phyloP scores from a whole-genome alignment of 2,113 vertebrate species.

The Pelobates fuscus region DNA sequence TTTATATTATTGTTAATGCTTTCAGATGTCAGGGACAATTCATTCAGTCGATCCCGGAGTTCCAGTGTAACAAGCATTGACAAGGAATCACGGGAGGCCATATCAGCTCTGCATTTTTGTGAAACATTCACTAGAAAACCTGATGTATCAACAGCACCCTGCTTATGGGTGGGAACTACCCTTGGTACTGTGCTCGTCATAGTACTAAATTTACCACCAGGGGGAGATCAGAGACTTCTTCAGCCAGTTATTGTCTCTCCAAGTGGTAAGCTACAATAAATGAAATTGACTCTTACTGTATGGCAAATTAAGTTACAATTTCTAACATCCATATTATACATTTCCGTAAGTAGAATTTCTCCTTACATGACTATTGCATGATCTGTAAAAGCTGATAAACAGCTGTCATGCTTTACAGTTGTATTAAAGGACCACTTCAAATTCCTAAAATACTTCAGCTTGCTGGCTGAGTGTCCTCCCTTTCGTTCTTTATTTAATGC shows the following conservation, averaged over 20 bases:
- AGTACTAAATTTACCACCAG: conserved; percentile 84
- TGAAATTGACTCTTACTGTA: too few relatives aligned
- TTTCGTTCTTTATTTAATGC: too few relatives aligned
- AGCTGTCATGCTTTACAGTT: too few relatives aligned
- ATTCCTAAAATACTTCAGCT: too few relatives aligned
- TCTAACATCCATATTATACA: too few relatives aligned
- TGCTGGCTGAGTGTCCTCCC: too few relatives aligned
- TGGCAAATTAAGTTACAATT: too few relatives aligned
- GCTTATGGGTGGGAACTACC: conserved; percentile 91
- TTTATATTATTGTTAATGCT: conserved; percentile 50
- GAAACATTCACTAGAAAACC: conserved; percentile 89
- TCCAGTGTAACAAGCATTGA: conserved; percentile 98
- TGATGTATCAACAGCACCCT: conserved; percentile 79
- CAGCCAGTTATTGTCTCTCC: conserved; percentile 94
- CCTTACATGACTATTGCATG: too few relatives aligned
- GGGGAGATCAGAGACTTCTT: conserved; percentile 91
- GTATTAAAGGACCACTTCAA: too few relatives aligned
- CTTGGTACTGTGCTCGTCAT: conserved; percentile 89
- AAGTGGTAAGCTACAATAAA: conserved; percentile 83
- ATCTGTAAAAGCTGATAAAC: too few relatives aligned
- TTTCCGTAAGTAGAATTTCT: too few relatives aligned
- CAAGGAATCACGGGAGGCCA: conserved; percentile 90
- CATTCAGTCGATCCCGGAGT: conserved; percentile 96
- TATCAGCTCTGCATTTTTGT: conserved; percentile 90
- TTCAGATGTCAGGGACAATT: conserved; percentile 96